Conservation (phyloP, 1,140 invertebrate species). For the Magallana angulata region DNA sequence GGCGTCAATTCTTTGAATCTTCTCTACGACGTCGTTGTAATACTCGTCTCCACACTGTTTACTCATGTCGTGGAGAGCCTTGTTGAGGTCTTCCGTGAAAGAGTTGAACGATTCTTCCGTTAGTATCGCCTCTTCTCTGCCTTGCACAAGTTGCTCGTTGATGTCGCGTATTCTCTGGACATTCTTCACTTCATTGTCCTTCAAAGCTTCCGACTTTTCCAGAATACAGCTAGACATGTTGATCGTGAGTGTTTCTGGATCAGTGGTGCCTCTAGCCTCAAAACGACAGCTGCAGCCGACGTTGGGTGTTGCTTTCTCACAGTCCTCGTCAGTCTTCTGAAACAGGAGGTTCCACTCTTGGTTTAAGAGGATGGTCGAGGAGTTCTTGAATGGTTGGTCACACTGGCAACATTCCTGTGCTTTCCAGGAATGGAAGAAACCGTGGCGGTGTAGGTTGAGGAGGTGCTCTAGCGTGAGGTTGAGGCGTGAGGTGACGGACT, state of each 20-base stretch:
- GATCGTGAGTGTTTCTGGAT: background rate
- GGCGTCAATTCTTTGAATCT: background rate
- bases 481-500: conserved; percentile 5
- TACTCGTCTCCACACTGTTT: background rate
- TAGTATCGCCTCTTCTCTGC: conserved; percentile 3
- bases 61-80: conserved; percentile 15
- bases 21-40: conserved; percentile 12
- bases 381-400: conserved; percentile 3
- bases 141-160: background rate
- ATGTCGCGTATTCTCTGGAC: background rate
- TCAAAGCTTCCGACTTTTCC: background rate
- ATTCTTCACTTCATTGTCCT: background rate
- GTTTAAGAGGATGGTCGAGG: background rate
- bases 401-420: background rate
- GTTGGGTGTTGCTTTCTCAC: background rate
- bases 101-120: conserved; percentile 7
- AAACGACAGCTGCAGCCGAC: background rate
- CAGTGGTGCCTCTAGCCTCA: background rate
- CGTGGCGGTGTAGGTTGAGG: background rate
- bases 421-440: conserved; percentile 9
- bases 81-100: background rate
- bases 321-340: conserved; percentile 2
- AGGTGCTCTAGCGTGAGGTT: background rate
- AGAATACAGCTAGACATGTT: conserved; percentile 1
- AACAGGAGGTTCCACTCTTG: conserved; percentile 2